phyloP scores from a whole-genome alignment of 2,797 vertebrate species.

The Lepilemur septentrionalis region DNA sequence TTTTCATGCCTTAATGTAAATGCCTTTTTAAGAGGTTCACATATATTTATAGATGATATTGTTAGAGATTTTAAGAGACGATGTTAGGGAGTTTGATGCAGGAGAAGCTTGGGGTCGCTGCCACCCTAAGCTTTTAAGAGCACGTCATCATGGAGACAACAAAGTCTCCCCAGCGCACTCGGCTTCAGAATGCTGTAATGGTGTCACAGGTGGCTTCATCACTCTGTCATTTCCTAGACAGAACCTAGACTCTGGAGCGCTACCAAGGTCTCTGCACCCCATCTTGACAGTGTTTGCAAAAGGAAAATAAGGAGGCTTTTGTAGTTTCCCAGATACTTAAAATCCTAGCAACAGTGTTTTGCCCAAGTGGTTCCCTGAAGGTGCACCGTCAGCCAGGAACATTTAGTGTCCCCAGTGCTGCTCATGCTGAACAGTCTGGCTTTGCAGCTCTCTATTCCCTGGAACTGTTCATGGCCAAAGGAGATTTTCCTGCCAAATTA shows the following conservation, averaged over 20 bases:
- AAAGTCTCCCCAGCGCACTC: not conserved
- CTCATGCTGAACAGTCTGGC: not conserved
- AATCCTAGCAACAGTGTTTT: constrained; percentile 7
- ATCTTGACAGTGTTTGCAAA: not conserved
- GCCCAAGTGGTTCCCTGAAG: not conserved
- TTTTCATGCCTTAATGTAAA: not conserved
- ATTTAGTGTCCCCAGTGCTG: not conserved
- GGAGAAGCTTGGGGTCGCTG: not conserved
- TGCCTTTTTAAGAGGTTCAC: not conserved
- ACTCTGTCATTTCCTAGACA: not conserved
- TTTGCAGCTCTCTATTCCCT: not conserved
- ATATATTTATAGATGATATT: not conserved
- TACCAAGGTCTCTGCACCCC: not conserved
- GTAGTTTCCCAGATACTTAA: not conserved
- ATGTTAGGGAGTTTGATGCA: not conserved
- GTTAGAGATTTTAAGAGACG: not conserved
- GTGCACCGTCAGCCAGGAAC: not conserved
- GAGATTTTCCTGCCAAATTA: constrained; percentile 51
- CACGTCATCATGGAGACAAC: not conserved
- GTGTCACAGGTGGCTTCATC: not conserved
- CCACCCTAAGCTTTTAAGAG: not conserved
- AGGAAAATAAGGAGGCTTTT: constrained; percentile 17
- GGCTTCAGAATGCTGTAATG: not conserved
- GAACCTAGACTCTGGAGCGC: not conserved
- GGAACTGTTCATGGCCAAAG: not conserved